phyloP scores from a whole-genome alignment of 2,113 vertebrate genomes.

The Ivindomyrus marchei region DNA sequence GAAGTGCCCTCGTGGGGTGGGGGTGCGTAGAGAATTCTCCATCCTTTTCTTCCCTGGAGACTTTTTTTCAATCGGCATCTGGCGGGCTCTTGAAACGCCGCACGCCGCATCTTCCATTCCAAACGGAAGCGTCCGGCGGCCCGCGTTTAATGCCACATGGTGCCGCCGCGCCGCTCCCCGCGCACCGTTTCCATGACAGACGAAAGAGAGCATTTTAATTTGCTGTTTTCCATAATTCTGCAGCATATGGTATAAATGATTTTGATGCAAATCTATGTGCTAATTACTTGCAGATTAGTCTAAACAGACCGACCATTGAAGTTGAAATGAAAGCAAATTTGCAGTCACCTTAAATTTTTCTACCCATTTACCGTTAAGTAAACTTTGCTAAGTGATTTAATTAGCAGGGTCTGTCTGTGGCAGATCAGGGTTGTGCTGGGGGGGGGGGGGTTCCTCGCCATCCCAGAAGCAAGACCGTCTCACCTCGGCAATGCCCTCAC shows the following conservation, averaged over 20 bases:
- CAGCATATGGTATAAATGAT: constrained; percentile 82
- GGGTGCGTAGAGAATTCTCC: constrained; percentile 10
- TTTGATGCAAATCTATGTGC: constrained; percentile 85
- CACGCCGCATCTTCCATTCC: constrained; percentile 51
- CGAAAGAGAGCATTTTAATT: constrained; percentile 57
- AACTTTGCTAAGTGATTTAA: constrained; percentile 80
- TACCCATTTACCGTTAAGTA: constrained; percentile 75
- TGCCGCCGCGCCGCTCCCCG: constrained; percentile 47
- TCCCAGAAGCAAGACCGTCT: neutral
- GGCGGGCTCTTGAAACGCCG: constrained; percentile 57
- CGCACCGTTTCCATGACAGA: constrained; percentile 72
- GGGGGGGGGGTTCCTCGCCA: constrained; percentile 13
- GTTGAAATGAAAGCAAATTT: constrained; percentile 83
- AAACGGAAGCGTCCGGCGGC: constrained; percentile 47
- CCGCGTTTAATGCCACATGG: constrained; percentile 58
- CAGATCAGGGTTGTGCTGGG: constrained; percentile 37
- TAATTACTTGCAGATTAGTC: constrained; percentile 85
- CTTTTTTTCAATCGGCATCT: constrained; percentile 66
- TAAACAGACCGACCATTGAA: constrained; percentile 71
- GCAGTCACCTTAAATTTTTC: constrained; percentile 76
- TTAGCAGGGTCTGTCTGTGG: constrained; percentile 62
- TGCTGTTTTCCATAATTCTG: constrained; percentile 70
- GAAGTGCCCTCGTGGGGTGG: neutral
- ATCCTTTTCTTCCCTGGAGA: constrained; percentile 55
- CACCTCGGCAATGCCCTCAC: neutral